These are phyloP conservation scores for Armadillidium nasatum DNA, from an alignment of 1,140 invertebrate genomes.

Conservation along the genomic window DNA sequence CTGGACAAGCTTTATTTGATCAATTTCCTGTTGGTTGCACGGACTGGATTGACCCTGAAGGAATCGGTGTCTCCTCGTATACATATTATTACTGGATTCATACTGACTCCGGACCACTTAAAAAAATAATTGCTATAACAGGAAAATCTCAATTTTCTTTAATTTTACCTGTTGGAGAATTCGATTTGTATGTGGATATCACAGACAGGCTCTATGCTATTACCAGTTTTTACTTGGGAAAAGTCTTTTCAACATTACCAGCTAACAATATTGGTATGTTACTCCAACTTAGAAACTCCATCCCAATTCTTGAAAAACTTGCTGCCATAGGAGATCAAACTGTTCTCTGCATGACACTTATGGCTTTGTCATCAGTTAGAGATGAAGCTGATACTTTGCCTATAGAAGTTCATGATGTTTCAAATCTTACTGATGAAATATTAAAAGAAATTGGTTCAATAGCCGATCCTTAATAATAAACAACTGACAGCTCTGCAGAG, in stretches of 20 bases:
- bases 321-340: constrained; percentile 18
- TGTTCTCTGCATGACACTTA: neutral
- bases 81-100: constrained; percentile 17
- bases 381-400: constrained; percentile 16
- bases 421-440: constrained; percentile 22
- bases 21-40: too few relatives aligned
- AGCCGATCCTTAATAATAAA: constrained; percentile 4
- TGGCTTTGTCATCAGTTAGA: constrained; percentile 21
- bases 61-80: constrained; percentile 9
- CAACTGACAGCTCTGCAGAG: constrained; percentile 3
- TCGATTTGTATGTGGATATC: constrained; percentile 19
- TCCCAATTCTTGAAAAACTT: neutral
- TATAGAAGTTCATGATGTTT: neutral
- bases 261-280: too few relatives aligned
- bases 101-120: neutral
- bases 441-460: neutral
- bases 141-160: neutral
- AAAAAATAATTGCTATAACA: constrained; percentile 19
- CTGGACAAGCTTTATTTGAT: too few relatives aligned
- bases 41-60: constrained; percentile 26
- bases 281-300: too few relatives aligned
- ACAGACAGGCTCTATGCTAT: constrained; percentile 17
- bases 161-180: constrained; percentile 14
- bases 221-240: neutral
- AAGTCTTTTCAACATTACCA: too few relatives aligned